Percentiles rank a stretch among this genome's conserved stretches.
These are phyloP conservation scores for Mixornis gularis DNA, from an alignment of 2,113 vertebrate species.

Conservation along the genomic window DNA sequence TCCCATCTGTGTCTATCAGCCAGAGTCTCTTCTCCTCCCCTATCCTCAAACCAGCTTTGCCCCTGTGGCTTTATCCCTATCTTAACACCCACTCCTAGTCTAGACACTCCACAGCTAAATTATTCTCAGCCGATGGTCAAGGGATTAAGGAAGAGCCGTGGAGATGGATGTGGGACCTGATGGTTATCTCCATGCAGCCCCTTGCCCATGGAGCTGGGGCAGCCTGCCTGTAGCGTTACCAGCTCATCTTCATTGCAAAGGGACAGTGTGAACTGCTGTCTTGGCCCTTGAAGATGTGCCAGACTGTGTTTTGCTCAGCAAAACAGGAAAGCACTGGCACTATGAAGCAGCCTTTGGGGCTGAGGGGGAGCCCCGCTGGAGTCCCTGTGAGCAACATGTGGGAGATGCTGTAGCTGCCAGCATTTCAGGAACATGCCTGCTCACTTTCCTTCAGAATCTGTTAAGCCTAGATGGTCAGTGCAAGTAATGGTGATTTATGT, in stretches of 20 bases:
- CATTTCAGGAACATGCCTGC: background rate
- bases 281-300: background rate
- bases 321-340: background rate
- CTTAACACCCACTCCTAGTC: background rate
- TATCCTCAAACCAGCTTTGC: background rate
- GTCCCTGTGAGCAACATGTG: background rate
- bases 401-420: background rate
- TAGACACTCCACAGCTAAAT: background rate
- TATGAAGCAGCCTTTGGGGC: background rate
- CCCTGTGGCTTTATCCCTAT: background rate
- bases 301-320: background rate
- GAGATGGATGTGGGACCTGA: background rate
- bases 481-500: background rate
- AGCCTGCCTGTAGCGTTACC: background rate
- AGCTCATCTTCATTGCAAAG: background rate
- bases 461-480: background rate
- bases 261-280: background rate
- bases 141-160: background rate
- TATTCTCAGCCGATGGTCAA: background rate
- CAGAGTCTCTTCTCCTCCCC: background rate
- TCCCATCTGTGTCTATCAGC: background rate
- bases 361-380: accelerated
- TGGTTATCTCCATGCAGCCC: background rate
- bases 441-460: accelerated
- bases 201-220: background rate